Conservation (phyloP, 37 sponge, comb jelly and placozoan species). For the Hexactinellida sp. region DNA sequence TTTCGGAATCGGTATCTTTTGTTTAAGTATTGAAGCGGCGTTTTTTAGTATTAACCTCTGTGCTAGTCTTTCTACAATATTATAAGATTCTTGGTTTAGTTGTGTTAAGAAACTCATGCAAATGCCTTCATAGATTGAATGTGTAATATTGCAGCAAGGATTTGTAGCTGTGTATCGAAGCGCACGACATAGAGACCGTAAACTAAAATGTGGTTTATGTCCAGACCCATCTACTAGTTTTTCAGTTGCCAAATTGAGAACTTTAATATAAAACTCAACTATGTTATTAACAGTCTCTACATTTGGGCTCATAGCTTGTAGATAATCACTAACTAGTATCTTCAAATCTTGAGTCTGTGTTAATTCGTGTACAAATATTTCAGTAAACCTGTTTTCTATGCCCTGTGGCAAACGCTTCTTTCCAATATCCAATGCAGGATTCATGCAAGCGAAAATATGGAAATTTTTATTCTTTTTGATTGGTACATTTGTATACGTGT, state of each 20-base stretch:
- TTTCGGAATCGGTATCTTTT: constrained; percentile 21
- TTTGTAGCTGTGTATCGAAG: constrained; percentile 43
- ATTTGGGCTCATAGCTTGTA: constrained; percentile 16
- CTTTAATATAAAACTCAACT: constrained; percentile 46
- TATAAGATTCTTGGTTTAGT: constrained; percentile 30
- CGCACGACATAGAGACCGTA: constrained; percentile 79
- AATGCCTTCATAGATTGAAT: constrained; percentile 76
- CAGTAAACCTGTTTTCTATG: constrained; percentile 83
- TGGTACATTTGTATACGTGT: constrained; percentile 45
- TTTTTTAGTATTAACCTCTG: background rate
- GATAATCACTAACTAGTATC: constrained; percentile 50
- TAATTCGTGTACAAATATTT: constrained; percentile 80
- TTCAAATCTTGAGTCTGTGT: constrained; percentile 40
- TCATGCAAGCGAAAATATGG: constrained; percentile 90
- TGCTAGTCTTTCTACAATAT: constrained; percentile 19
- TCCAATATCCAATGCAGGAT: constrained; percentile 89
- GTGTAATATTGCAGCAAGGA: constrained; percentile 32
- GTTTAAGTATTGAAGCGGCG: background rate
- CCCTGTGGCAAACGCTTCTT: constrained; percentile 68
- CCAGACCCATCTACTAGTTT: constrained; percentile 71
- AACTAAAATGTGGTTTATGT: constrained; percentile 70
- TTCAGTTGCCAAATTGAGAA: constrained; percentile 47
- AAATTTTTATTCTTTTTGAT: constrained; percentile 61
- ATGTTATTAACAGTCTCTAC: constrained; percentile 33
- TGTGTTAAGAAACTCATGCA: constrained; percentile 42